Base-by-base conservation (phyloP, 2,888 invertebrate genomes). In the Lapara coniferarum region DNA sequence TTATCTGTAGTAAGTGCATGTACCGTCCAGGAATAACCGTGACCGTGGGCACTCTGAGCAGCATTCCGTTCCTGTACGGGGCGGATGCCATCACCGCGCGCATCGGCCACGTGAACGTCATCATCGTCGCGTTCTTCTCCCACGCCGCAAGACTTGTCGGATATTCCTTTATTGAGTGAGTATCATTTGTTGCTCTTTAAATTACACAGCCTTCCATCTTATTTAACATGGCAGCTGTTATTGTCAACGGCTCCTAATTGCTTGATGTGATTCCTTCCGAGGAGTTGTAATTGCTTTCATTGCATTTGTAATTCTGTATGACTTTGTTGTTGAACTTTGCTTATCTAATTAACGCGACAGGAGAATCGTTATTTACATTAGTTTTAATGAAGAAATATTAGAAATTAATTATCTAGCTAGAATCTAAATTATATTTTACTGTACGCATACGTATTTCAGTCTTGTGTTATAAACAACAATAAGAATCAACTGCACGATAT, bases 111-210 rank as follows among this genome's bases (percentile, higher is more conserved):
- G 96, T 97, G 74, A 97, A 97, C 90, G 95, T 97, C 80, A 96
- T 98, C 88, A 96, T 97, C 75, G 94, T 97, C 71, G 97, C 97
- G 73, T 97, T 97, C 93, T 96, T 97, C 90, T 96, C 97, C 78
- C 97, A 98, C 91, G 96, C 97, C 68, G 96, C 96, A 69, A 95
- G 97, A 78, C 94, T 97, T 70, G 96, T 97, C 78, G 97, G 97
- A 73, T 98, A 98, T 89, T 97, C 97, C 19, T 96, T 97, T 82
- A 97, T 97, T 77, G 96, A 96, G 97, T 97, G 91, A 96, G 95
- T 94, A 78, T 75, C 72, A 52, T 63, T 63, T 53, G 25, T 66
- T 30, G 14, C 19, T 51, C 37, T 56, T 13, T 66, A 66, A 69
- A 69, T 69, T 57, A 69, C 51, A 57, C 10, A 19, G 10, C 59